Evolutionary conservation across 2,113 vertebrate genomes (phyloP).

Genomic region (Saccopteryx leptura): DNA sequence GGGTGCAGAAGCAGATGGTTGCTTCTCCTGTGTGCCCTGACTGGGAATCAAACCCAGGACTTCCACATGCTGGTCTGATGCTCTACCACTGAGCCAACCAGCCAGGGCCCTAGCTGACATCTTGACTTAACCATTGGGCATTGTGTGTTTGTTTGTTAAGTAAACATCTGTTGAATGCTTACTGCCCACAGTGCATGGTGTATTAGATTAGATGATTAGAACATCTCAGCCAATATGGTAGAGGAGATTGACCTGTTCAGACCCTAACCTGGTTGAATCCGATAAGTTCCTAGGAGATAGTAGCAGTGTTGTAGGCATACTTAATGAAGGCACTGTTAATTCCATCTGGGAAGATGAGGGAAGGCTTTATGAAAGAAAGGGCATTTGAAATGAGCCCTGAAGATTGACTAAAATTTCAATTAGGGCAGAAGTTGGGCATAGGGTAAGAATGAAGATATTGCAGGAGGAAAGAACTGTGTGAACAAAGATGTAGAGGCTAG

Average conservation of each 20-base stretch:
- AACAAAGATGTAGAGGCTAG: not conserved
- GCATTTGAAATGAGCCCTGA: not conserved
- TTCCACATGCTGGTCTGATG: too few relatives aligned
- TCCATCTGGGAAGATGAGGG: not conserved
- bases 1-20: too few relatives aligned
- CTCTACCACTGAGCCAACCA: too few relatives aligned
- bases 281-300: not conserved
- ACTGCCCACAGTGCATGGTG: rapidly evolving
- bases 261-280: not conserved
- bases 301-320: not conserved
- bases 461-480: not conserved
- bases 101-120: too few relatives aligned
- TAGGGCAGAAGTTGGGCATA: not conserved
- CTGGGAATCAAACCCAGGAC: too few relatives aligned
- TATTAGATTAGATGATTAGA: not conserved
- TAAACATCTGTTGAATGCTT: not conserved
- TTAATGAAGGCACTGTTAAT: not conserved
- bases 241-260: not conserved
- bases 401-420: not conserved
- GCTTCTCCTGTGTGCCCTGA: too few relatives aligned
- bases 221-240: not conserved
- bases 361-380: not conserved
- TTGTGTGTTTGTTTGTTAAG: not conserved
- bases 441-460: not conserved
- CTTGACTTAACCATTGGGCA: not conserved